Base-by-base conservation (phyloP, 1,140 invertebrate species). In the Steinernema feltiae region DNA sequence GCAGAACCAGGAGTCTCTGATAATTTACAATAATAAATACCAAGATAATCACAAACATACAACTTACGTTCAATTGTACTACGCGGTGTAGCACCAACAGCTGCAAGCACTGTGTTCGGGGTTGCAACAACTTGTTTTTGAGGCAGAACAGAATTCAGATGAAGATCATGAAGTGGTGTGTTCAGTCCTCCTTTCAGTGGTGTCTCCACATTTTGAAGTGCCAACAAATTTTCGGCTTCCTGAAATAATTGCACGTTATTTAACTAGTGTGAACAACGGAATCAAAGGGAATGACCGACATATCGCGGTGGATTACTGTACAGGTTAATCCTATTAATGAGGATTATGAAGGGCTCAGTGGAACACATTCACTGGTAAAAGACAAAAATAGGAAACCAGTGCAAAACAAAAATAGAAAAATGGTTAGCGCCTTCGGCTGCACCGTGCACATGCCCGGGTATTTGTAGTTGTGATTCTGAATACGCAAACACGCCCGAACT, bases 161-260 rank as follows among this genome's bases (percentile, higher is more conserved):
- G 94, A 0, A 91, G 90, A 82, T 96, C 91, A 76, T 92, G 91
- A 0, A 98, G 86, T 0, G 94, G 93, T 0, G 95, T 97, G 86
- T 99, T 99, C 1, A 94, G 82, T 0, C 96, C 97, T 53, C 97
- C 89, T 87, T 98, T 98, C 0, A 99, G 87, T 15, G 97, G 97
- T 0, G 97, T 99, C 82, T 99, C 96, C 0, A 96, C 94, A 86
- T 98, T 94, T 0, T 93, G 94, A 2, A 99, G 87, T 1, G 96
- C 96, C 92, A 99, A 97, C 74, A 99, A 92, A 87, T 98, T 98
- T 87, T 98, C 95, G 0, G 96, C 95, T 88, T 98, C 96, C 90
- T 96, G 91, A 77, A 94, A 88, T 41, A 27, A 63, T 63, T n/a
- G 24, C 24, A 63, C 7, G 53, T 3, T 63, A 63, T 3, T n/a